Conservation (phyloP, 2,888 invertebrate species). For the Phragmatobia fuliginosa region DNA sequence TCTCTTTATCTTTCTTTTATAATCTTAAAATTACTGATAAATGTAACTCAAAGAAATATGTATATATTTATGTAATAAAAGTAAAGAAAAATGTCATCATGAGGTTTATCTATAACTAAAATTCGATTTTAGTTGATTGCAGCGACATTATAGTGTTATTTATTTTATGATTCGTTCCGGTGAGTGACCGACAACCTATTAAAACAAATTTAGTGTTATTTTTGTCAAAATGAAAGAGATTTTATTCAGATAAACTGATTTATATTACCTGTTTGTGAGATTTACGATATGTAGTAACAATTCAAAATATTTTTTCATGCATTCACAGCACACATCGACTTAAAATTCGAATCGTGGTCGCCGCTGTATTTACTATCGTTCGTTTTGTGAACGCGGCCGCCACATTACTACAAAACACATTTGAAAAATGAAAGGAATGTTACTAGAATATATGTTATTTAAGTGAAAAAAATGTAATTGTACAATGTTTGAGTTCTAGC, state of each 20-base stretch:
- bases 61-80: too few relatives aligned
- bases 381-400: conserved; percentile 54
- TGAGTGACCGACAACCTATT: not conserved
- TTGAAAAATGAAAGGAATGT: conserved; percentile 55
- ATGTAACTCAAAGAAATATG: too few relatives aligned
- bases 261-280: conserved; percentile 55
- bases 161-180: not conserved
- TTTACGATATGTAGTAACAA: conserved; percentile 60
- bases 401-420: conserved; percentile 43
- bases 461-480: not conserved
- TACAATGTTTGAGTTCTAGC: not conserved
- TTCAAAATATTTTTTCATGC: conserved; percentile 58
- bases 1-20: not conserved
- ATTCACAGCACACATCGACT: conserved; percentile 65
- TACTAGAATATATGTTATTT: conserved; percentile 30
- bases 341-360: conserved; percentile 58
- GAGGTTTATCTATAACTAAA: not conserved
- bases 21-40: too few relatives aligned
- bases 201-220: not conserved
- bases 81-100: not conserved
- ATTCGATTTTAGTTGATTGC: not conserved
- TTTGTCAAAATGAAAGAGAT: conserved; percentile 13
- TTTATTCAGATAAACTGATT: conserved; percentile 52
- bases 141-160: not conserved
- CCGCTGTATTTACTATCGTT: conserved; percentile 54